These are phyloP conservation scores for Temnothorax curvispinosus DNA, from an alignment of 1,140 invertebrate species.

Conservation along the genomic window DNA sequence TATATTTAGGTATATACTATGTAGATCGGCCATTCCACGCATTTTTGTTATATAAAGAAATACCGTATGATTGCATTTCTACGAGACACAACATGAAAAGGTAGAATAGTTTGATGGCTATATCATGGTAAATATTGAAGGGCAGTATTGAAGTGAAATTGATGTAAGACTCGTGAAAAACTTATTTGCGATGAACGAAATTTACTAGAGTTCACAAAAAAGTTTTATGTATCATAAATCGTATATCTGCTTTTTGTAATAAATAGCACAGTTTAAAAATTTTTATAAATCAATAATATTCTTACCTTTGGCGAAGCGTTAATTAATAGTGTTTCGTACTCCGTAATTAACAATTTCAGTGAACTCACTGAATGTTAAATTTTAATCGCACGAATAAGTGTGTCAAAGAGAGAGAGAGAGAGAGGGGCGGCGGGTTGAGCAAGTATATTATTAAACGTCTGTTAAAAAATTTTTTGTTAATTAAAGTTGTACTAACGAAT, in stretches of 20 bases:
- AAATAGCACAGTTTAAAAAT: neutral
- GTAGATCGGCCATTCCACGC: neutral
- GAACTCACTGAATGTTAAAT: neutral
- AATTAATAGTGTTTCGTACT: slow-evolving; percentile 1
- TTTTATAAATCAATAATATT: slow-evolving; percentile 6
- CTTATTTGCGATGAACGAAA: slow-evolving; percentile 26
- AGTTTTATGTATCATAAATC: neutral
- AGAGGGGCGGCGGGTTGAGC: neutral
- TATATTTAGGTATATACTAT: neutral
- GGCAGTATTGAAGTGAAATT: slow-evolving; percentile 25
- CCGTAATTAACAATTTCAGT: neutral
- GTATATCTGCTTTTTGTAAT: neutral
- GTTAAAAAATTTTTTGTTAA: slow-evolving; percentile 20
- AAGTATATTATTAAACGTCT: neutral
- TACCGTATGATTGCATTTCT: slow-evolving; percentile 38
- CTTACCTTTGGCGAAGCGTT: neutral
- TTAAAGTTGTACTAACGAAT: slow-evolving; percentile 15
- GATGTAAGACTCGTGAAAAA: slow-evolving; percentile 19
- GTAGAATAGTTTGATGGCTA: slow-evolving; percentile 43
- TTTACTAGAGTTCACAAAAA: neutral
- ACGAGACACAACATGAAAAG: slow-evolving; percentile 25
- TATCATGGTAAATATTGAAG: slow-evolving; percentile 46
- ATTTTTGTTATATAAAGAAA: slow-evolving; percentile 34
- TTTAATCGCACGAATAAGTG: slow-evolving; percentile 32
- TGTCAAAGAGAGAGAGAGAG: neutral